These are phyloP conservation scores for Danio albolineatus DNA, from an alignment of 2,797 vertebrate genomes.

Conservation along the genomic window DNA sequence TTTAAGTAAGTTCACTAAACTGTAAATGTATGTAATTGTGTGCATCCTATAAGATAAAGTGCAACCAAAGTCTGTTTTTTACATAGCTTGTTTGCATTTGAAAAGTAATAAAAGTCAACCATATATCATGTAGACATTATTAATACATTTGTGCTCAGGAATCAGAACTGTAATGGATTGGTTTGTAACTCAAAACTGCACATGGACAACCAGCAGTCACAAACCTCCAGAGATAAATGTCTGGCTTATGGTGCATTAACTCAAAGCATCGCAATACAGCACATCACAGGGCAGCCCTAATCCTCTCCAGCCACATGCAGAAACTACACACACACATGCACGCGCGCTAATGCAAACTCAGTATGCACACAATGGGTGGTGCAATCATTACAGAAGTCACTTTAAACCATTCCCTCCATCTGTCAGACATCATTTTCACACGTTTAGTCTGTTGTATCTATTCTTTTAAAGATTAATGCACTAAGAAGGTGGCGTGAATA, in stretches of 20 bases:
- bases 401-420: constrained; percentile 21
- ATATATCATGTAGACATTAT: not conserved
- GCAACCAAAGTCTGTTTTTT: too few relatives aligned
- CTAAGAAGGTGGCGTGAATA: not conserved
- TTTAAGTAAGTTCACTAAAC: too few relatives aligned
- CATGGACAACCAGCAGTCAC: constrained; percentile 10
- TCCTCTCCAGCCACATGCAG: constrained; percentile 32
- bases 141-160: not conserved
- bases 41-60: too few relatives aligned
- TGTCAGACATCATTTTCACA: constrained; percentile 16
- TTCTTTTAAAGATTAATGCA: not conserved
- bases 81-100: too few relatives aligned
- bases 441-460: constrained; percentile 1
- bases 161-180: constrained; percentile 9
- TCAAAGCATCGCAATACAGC: constrained; percentile 31
- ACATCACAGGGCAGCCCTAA: constrained; percentile 1
- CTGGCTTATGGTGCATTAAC: constrained; percentile 41
- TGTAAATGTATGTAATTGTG: too few relatives aligned
- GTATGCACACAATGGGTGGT: not conserved
- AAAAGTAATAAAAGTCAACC: not conserved
- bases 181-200: not conserved
- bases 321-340: constrained; percentile 8
- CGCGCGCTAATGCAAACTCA: constrained; percentile 5
- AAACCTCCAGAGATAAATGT: constrained; percentile 47
- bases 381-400: not conserved